A percentile compares a stretch with the other conserved stretches of the same genome.
Conservation (phyloP, 2,888 invertebrate genomes). For the Yponomeuta sedellus region DNA sequence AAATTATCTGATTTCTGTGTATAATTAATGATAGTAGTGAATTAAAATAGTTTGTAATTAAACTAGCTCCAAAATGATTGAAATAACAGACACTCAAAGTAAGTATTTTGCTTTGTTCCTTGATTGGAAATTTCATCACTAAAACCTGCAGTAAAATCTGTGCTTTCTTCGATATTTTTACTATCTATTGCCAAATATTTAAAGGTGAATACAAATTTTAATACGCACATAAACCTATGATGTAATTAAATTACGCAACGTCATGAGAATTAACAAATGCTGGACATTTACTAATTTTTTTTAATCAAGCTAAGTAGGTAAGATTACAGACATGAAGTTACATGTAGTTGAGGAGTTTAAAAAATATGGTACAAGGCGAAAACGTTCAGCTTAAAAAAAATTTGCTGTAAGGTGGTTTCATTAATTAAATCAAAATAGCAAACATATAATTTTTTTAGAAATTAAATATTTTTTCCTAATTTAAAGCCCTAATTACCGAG, state of each 20-base stretch:
- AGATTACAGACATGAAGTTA: too few species aligned
- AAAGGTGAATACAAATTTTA: neutral
- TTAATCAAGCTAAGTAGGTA: too few species aligned
- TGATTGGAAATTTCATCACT: neutral
- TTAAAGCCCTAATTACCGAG: too few species aligned
- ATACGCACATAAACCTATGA: neutral
- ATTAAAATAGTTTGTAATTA: slow-evolving; percentile 22
- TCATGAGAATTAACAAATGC: too few species aligned
- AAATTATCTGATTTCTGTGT: slow-evolving; percentile 39
- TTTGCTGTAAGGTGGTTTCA: too few species aligned
- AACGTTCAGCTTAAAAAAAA: too few species aligned
- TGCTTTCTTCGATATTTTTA: neutral
- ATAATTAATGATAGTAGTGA: slow-evolving; percentile 24
- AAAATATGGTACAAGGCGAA: too few species aligned
- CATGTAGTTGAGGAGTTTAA: too few species aligned
- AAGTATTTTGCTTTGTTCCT: slow-evolving; percentile 49
- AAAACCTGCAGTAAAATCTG: neutral
- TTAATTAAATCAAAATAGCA: too few species aligned
- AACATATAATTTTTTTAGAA: too few species aligned
- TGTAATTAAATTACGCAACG: neutral
- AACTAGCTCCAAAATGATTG: slow-evolving; percentile 80
- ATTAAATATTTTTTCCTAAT: too few species aligned
- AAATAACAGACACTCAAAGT: slow-evolving; percentile 91
- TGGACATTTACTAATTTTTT: too few species aligned
- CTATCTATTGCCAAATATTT: neutral